phyloP scores from a whole-genome alignment of 2,888 invertebrate genomes.

The Allophyes oxyacanthae region DNA sequence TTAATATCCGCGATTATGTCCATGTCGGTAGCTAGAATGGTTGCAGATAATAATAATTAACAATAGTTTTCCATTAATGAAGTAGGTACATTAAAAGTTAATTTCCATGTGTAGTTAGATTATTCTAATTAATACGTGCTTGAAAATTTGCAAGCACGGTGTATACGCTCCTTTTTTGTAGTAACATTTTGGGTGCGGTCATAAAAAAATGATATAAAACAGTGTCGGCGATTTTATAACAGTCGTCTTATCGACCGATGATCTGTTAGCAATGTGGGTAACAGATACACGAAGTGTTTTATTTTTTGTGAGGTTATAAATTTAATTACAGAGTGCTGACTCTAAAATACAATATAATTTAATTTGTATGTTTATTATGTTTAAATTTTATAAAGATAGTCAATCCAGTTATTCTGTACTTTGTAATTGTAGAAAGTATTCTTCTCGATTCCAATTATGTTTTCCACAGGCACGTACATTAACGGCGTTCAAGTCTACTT shows the following conservation, averaged over 20 bases:
- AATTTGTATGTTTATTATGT: conserved; percentile 2
- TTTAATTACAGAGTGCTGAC: conserved; percentile 55
- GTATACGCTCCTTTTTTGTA: conserved; percentile 50
- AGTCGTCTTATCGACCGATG: conserved; percentile 61
- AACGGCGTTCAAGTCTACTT: conserved; percentile 34
- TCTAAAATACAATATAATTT: conserved; percentile 45
- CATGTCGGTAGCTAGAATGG: conserved; percentile 49
- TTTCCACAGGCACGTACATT: neutral
- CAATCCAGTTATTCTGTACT: neutral
- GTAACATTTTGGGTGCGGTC: conserved; percentile 51
- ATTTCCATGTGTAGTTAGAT: conserved; percentile 39
- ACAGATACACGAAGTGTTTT: conserved; percentile 53
- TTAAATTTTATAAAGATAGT: neutral
- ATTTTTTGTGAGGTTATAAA: conserved; percentile 58
- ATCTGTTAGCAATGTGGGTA: conserved; percentile 63
- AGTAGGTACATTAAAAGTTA: conserved; percentile 44
- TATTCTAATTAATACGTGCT: conserved; percentile 51
- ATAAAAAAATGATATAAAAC: conserved; percentile 60
- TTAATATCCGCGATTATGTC: conserved; percentile 16
- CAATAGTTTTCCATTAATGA: conserved; percentile 48
- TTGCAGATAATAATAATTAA: conserved; percentile 42
- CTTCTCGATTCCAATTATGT: conserved; percentile 1
- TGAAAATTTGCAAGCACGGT: conserved; percentile 48
- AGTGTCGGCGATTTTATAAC: conserved; percentile 66
- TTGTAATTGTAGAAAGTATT: conserved; percentile 2